Evolutionary conservation across 2,797 vertebrate genomes (phyloP), one percentile per base, ranked within the genome.

Genomic region (Coreius guichenoti): DNA sequence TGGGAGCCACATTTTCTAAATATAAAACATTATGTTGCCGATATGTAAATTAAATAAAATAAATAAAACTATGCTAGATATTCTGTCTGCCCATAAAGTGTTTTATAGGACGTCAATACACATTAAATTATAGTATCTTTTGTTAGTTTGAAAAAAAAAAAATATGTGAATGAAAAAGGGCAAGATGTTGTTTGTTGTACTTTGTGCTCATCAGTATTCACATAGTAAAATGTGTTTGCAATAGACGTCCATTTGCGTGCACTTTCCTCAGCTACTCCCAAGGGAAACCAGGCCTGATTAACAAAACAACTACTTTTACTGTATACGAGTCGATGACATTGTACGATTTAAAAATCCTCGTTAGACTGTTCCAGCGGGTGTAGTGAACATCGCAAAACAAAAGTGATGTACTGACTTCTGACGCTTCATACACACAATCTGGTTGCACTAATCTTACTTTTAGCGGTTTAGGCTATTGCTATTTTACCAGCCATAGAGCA

Each of bases 301-400:
- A 45, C 39, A 79, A 79, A 78, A 26, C 54, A 61, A 43, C 56
- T 39, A 77, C 54, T 78, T 78, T 26, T 26, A 61, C 26, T 61
- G 11, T 19, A 49, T 36, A n/a, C 23, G 2, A 39, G 51, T 63
- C 9, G 8, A 39, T 21, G 17, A 16, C 61, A 33, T 49, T 8
- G 26, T 23, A 16, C 0, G 0, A 19, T 80, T 26, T 23, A 80
- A 31, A 67, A 67, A 33, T 67, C 26, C 47, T 23, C 0, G 1
- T 31, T 23, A 67, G 12, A 49, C 26, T 47, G 58, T 7, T n/a
- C 6, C 16, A 80, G 26, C 2, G 17, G 36, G 76, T 45, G 16
- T 8, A 65, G 39, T 79, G 26, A 61, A 77, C 33, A 61, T 26
- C 13, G 9, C 23, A 58, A 19, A 77, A 45, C 61, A 45, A 47